Percentiles rank a stretch among this genome's conserved stretches.
These are phyloP conservation scores for Carlito syrichta DNA, from an alignment of 2,113 vertebrate species.

Conservation along the genomic window DNA sequence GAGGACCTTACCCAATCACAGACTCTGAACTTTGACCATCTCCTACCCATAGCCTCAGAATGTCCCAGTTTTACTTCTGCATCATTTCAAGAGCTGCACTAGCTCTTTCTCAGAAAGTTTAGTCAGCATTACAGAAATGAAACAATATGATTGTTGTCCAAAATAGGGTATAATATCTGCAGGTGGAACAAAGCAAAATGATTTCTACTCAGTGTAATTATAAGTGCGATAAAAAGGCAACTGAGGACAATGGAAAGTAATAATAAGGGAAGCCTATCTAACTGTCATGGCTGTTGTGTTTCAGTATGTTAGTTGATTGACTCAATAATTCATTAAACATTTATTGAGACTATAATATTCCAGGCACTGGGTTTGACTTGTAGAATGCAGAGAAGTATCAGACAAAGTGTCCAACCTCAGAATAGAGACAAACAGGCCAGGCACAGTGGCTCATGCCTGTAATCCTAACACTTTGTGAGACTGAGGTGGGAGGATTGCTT, in stretches of 20 bases:
- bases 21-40: neutral
- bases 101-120: neutral
- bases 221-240: neutral
- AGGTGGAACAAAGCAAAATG: neutral
- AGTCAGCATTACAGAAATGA: neutral
- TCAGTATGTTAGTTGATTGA: rapidly evolving
- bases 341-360: neutral
- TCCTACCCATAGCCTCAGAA: neutral
- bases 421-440: neutral
- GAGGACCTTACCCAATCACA: neutral
- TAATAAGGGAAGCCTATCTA: neutral
- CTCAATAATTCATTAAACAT: neutral
- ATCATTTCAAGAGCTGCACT: neutral
- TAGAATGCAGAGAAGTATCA: neutral
- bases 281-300: rapidly evolving
- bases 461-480: no score
- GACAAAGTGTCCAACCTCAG: neutral
- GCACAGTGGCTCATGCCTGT: no score
- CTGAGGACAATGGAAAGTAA: neutral
- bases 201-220: neutral
- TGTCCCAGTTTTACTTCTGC: neutral
- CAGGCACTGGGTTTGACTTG: neutral
- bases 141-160: neutral
- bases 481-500: no score
- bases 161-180: neutral